A percentile compares a stretch with the other conserved stretches of the same genome.
Conservation (phyloP, 30 jellyfish, hydroid and myxozoan genomes). For the Cassiopea xamachana region DNA sequence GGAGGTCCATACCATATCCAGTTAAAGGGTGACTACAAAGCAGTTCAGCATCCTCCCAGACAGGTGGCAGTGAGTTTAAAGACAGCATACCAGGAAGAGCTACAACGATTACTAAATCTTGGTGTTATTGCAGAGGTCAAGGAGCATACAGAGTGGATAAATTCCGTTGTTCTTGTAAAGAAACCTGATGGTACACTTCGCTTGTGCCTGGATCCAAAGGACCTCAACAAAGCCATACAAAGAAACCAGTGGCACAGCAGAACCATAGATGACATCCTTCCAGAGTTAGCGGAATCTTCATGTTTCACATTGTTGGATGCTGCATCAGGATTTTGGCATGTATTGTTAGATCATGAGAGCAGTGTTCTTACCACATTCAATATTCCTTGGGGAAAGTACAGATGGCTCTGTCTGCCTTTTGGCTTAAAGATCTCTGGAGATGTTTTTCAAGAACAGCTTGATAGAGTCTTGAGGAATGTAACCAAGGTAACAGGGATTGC, state of each 20-base stretch:
- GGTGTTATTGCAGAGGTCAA: conserved; percentile 57
- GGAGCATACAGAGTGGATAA: conserved; percentile 65
- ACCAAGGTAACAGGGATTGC: conserved; percentile 22
- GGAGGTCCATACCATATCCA: conserved; percentile 38
- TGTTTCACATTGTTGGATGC: conserved; percentile 19
- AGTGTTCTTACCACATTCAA: conserved; percentile 31
- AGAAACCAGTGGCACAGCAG: conserved; percentile 24
- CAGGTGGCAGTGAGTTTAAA: conserved; percentile 41
- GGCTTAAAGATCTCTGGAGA: conserved; percentile 42
- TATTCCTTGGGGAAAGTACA: conserved; percentile 50
- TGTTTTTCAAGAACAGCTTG: conserved; percentile 20
- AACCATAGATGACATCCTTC: conserved; percentile 53
- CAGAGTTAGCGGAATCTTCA: conserved; percentile 31
- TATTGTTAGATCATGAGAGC: conserved; percentile 25
- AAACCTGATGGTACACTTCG: conserved; percentile 74
- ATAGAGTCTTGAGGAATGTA: background rate
- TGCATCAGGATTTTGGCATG: conserved; percentile 33
- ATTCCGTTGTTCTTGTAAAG: conserved; percentile 31
- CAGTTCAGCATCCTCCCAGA: conserved; percentile 64
- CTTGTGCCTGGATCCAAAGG: conserved; percentile 64
- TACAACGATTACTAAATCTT: conserved; percentile 56
- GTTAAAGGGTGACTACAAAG: conserved; percentile 16
- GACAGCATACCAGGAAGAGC: conserved; percentile 44
- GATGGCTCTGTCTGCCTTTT: conserved; percentile 43
- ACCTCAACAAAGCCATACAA: conserved; percentile 35